These are phyloP conservation scores for Oikopleura albicans DNA, from an alignment of 23 tunicate genomes.

Conservation along the genomic window DNA sequence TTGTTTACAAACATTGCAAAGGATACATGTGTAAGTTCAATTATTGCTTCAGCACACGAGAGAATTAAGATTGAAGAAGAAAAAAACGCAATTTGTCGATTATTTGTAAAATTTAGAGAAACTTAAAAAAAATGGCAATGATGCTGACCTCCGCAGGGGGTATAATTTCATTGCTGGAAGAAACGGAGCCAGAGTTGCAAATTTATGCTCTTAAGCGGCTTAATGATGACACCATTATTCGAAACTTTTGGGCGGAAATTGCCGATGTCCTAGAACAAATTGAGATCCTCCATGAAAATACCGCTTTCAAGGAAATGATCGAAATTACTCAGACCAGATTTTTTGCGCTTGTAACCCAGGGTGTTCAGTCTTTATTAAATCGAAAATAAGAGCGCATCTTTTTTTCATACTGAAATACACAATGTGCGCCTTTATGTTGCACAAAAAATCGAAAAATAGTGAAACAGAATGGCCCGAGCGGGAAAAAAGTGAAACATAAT, in stretches of 20 bases:
- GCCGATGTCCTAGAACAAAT: slow-evolving; percentile 81
- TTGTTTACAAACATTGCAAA: neutral
- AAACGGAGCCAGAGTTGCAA: slow-evolving; percentile 71
- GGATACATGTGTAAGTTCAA: neutral
- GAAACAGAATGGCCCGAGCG: too few species aligned
- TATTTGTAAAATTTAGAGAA: too few species aligned
- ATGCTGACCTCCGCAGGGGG: slow-evolving; percentile 36
- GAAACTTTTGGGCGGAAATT: slow-evolving; percentile 97
- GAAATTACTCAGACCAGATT: too few species aligned
- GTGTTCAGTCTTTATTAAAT: too few species aligned
- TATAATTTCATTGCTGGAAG: slow-evolving; percentile 67
- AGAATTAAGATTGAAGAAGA: too few species aligned
- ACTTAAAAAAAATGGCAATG: neutral
- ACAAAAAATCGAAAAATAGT: too few species aligned
- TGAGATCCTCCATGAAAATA: slow-evolving; percentile 24
- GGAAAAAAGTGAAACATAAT: too few species aligned
- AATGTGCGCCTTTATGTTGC: too few species aligned
- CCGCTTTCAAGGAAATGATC: too few species aligned
- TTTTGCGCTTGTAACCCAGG: too few species aligned
- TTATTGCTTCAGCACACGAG: neutral
- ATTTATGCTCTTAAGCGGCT: slow-evolving; percentile 71
- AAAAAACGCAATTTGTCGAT: too few species aligned
- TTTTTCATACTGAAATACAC: neutral
- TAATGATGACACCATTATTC: slow-evolving; percentile 47
- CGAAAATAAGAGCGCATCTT: neutral